phyloP scores from a whole-genome alignment of 2,113 vertebrate species.

The Oplegnathus fasciatus region DNA sequence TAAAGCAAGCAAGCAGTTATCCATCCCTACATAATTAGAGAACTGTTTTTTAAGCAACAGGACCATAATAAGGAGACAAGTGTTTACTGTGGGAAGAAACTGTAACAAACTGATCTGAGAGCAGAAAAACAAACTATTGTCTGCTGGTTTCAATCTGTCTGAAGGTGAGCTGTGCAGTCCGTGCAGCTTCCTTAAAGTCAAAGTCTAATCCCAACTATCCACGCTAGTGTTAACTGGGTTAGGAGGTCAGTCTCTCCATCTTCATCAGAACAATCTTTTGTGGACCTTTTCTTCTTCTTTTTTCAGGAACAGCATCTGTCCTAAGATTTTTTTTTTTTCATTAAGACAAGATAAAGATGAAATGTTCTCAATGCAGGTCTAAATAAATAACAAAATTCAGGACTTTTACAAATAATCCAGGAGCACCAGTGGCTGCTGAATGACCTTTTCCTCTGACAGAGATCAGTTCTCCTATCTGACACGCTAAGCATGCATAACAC shows the following conservation, averaged over 20 bases:
- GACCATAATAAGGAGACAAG: not conserved
- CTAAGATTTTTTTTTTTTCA: not conserved
- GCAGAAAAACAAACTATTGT: slow-evolving; percentile 20
- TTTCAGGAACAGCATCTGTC: not conserved
- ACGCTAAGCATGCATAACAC: slow-evolving; percentile 42
- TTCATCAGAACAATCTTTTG: slow-evolving; percentile 1
- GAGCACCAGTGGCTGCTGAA: slow-evolving; percentile 24
- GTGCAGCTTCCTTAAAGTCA: slow-evolving; percentile 62
- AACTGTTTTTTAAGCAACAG: not conserved
- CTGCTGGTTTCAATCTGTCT: slow-evolving; percentile 20
- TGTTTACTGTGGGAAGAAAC: not conserved
- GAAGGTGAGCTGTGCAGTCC: slow-evolving; percentile 63
- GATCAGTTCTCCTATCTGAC: slow-evolving; percentile 68
- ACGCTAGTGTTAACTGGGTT: slow-evolving; percentile 72
- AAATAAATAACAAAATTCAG: not conserved
- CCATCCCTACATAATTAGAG: not conserved
- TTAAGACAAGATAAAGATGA: not conserved
- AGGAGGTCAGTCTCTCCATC: slow-evolving; percentile 71
- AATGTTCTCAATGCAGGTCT: not conserved
- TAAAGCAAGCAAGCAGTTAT: not conserved
- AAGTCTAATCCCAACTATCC: slow-evolving; percentile 72
- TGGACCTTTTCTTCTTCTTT: not conserved
- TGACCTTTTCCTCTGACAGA: slow-evolving; percentile 77
- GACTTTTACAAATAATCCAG: slow-evolving; percentile 9
- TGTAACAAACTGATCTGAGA: slow-evolving; percentile 13